phyloP scores from a whole-genome alignment of 2,113 vertebrate genomes.

The Pelvicachromis taeniatus region DNA sequence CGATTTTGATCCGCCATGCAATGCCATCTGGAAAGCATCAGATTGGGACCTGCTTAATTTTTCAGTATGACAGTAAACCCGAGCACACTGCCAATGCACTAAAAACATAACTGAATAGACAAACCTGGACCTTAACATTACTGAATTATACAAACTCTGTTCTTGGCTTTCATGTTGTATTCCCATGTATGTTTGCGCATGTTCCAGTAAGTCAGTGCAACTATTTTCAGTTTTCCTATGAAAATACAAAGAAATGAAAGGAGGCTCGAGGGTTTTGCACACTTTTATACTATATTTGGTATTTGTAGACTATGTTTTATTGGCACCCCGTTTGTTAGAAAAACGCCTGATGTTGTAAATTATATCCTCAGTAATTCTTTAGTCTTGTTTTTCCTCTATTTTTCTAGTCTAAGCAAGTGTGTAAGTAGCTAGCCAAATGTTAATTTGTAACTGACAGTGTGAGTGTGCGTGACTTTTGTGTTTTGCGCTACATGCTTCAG shows the following conservation, averaged over 20 bases:
- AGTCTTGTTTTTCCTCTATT: not conserved
- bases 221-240: not conserved
- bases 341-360: not conserved
- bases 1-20: not conserved
- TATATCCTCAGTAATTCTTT: not conserved
- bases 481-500: not conserved
- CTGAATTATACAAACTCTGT: not conserved
- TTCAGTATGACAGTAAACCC: not conserved
- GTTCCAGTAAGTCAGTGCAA: not conserved
- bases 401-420: constrained; percentile 5
- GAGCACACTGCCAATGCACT: not conserved
- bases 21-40: not conserved
- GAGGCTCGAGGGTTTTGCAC: not conserved
- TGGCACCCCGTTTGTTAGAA: not conserved
- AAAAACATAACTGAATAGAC: not conserved
- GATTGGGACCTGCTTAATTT: not conserved
- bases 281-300: not conserved
- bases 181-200: not conserved
- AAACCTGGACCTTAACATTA: not conserved
- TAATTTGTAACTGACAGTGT: constrained; percentile 20
- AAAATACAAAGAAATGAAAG: not conserved
- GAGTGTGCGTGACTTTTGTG: not conserved
- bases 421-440: not conserved
- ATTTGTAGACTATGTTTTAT: not conserved
- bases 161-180: not conserved